A percentile compares a stretch with the other conserved stretches of the same genome.
phyloP scores from a whole-genome alignment of 2,797 vertebrate species.

The Passerculus sandwichensis region DNA sequence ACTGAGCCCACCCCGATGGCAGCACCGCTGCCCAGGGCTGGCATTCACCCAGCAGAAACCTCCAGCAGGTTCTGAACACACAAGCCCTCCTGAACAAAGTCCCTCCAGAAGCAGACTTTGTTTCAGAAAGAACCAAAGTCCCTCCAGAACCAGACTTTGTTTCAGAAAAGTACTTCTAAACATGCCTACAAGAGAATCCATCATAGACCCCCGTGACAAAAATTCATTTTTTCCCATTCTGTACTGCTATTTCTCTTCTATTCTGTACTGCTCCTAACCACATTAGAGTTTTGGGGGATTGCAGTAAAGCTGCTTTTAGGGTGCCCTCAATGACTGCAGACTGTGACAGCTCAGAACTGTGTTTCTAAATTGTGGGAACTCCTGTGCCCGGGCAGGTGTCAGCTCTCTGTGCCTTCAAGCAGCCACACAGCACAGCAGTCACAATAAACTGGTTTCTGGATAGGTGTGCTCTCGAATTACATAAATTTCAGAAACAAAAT shows the following conservation, averaged over 20 bases:
- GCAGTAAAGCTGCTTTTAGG: background rate
- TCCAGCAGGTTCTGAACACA: too few species aligned
- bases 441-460: background rate
- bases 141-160: background rate
- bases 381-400: background rate
- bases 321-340: background rate
- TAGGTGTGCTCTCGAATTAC: background rate
- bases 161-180: background rate
- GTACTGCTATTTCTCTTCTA: background rate
- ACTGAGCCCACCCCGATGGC: background rate
- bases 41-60: background rate
- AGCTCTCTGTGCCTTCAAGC: background rate
- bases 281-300: background rate
- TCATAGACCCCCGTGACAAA: fast-evolving
- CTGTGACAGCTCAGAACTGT: background rate
- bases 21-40: background rate
- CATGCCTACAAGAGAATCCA: background rate
- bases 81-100: fast-evolving
- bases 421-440: background rate
- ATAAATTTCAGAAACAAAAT: background rate
- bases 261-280: background rate
- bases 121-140: background rate
- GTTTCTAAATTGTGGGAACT: background rate
- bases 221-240: background rate
- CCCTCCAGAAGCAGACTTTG: background rate